phyloP scores from a whole-genome alignment of 2,888 invertebrate species.

The Chalcis sispes region DNA sequence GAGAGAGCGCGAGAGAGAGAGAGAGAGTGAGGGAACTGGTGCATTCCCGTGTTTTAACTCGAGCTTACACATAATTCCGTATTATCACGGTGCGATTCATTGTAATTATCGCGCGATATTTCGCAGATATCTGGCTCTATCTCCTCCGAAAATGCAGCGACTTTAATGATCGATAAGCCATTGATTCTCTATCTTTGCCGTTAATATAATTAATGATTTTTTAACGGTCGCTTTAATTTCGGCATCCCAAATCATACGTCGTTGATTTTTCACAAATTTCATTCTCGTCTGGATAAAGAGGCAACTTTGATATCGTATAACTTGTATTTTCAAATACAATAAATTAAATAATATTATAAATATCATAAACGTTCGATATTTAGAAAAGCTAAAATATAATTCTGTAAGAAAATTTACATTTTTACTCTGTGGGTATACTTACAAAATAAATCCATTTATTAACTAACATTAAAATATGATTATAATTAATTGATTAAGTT shows the following conservation, averaged over 20 bases:
- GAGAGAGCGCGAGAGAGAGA: too few species aligned
- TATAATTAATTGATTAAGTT: too few species aligned
- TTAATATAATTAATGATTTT: background rate
- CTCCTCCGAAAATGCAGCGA: conserved; percentile 19
- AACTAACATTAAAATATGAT: too few species aligned
- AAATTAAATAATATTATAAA: too few species aligned
- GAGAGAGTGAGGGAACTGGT: conserved; percentile 24
- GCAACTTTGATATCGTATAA: too few species aligned
- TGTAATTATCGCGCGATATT: conserved; percentile 63
- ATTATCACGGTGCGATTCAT: conserved; percentile 65
- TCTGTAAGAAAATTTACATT: too few species aligned
- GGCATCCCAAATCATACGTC: background rate
- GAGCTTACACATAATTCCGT: conserved; percentile 66
- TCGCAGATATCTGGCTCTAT: conserved; percentile 17
- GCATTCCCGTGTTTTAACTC: conserved; percentile 63
- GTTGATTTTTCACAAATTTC: background rate
- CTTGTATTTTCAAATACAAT: too few species aligned
- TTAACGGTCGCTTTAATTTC: background rate
- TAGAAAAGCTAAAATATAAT: too few species aligned
- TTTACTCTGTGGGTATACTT: too few species aligned
- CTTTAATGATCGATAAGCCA: conserved; percentile 33
- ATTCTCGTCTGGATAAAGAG: too few species aligned
- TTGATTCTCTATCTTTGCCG: conserved; percentile 30
- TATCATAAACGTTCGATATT: too few species aligned
- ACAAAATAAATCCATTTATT: too few species aligned